Conservation (phyloP, 2,888 invertebrate genomes). For the Apamea sordens region DNA sequence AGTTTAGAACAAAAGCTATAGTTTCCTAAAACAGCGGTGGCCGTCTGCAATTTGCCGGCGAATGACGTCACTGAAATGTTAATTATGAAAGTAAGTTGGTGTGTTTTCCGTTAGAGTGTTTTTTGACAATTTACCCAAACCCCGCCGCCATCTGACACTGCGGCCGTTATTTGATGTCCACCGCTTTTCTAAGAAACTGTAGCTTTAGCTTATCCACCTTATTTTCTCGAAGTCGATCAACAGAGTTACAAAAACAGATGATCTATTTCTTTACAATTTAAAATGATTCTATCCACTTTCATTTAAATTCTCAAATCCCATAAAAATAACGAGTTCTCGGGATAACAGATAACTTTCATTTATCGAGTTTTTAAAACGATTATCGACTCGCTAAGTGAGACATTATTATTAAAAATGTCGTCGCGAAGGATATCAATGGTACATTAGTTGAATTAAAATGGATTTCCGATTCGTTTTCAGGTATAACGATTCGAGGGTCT, state of each 20-base stretch:
- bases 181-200: no score
- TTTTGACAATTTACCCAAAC: no score
- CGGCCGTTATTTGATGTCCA: no score
- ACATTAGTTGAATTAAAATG: slow-evolving; percentile 78
- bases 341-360: slow-evolving; percentile 52
- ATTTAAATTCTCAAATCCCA: slow-evolving; percentile 40
- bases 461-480: slow-evolving; percentile 70
- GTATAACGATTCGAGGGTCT: slow-evolving; percentile 70
- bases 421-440: slow-evolving; percentile 64
- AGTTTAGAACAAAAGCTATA: neutral
- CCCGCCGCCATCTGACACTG: no score
- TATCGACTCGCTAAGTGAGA: slow-evolving; percentile 48
- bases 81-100: neutral
- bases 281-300: slow-evolving; percentile 18
- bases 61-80: no score
- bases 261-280: slow-evolving; percentile 1
- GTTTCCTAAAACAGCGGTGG: neutral
- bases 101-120: neutral
- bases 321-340: slow-evolving; percentile 51
- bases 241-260: neutral
- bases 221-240: neutral
- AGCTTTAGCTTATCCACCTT: neutral
- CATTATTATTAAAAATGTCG: slow-evolving; percentile 69
- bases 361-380: slow-evolving; percentile 57
- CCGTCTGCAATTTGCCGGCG: no score